Percentiles rank a stretch among this genome's conserved stretches.
phyloP scores from a whole-genome alignment of 1,140 invertebrate genomes.

The Drosophila busckii region DNA sequence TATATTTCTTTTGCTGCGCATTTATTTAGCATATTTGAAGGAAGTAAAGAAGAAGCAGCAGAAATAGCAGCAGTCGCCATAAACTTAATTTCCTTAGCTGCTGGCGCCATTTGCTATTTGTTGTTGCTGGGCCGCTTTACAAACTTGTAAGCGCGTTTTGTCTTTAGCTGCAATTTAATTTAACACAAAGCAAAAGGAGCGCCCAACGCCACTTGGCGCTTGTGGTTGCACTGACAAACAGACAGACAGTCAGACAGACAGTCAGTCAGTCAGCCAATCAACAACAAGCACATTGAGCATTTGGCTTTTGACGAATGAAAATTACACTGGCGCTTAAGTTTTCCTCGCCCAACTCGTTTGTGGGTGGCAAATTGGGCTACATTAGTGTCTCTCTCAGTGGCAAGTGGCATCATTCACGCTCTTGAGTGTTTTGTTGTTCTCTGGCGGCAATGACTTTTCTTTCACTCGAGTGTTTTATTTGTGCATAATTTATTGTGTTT shows the following conservation, averaged over 20 bases:
- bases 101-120: slow-evolving; percentile 34
- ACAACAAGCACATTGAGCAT: no score
- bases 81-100: slow-evolving; percentile 68
- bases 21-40: slow-evolving; percentile 76
- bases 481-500: slow-evolving; percentile 40
- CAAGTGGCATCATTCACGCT: slow-evolving; percentile 43
- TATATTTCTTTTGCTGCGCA: slow-evolving; percentile 41
- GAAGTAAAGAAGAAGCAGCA: no score
- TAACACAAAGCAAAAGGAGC: no score
- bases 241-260: no score
- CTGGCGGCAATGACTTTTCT: slow-evolving; percentile 27
- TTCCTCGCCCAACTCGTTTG: slow-evolving; percentile 33
- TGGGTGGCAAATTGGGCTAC: slow-evolving; percentile 59
- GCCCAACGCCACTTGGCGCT: no score
- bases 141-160: slow-evolving; percentile 6
- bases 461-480: slow-evolving; percentile 64
- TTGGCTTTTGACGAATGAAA: no score
- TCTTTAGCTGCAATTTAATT: no score
- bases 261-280: no score
- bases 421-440: slow-evolving; percentile 64
- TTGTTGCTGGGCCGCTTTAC: slow-evolving; percentile 38
- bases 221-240: no score
- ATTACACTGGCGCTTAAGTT: no score
- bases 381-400: no score
- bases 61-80: slow-evolving; percentile 43